phyloP scores from a whole-genome alignment of 2,888 invertebrate genomes.

The Agonopterix alstromeriana region DNA sequence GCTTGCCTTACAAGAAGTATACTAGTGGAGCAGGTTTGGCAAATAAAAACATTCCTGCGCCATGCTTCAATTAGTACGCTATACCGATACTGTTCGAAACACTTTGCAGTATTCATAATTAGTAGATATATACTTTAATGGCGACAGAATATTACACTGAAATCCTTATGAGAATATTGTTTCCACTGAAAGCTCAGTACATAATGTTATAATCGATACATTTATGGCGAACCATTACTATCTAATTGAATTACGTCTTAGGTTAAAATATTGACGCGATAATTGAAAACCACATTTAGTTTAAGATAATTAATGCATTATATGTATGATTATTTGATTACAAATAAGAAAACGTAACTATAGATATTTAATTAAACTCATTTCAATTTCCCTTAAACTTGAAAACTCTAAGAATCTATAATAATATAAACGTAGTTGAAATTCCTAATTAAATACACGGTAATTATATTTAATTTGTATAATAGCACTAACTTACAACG shows the following conservation, averaged over 20 bases:
- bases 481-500: constrained; percentile 43
- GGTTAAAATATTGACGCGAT: constrained; percentile 58
- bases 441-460: constrained; percentile 38
- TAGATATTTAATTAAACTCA: constrained; percentile 16
- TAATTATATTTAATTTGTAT: constrained; percentile 50
- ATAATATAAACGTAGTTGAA: constrained; percentile 47
- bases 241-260: constrained; percentile 52
- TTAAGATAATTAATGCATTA: constrained; percentile 26
- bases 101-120: constrained; percentile 23
- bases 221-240: constrained; percentile 54
- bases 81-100: constrained; percentile 4
- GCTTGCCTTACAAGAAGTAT: too few species aligned
- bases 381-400: constrained; percentile 22
- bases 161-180: constrained; percentile 50
- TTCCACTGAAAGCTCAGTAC: constrained; percentile 57
- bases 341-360: constrained; percentile 33
- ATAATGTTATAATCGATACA: constrained; percentile 36
- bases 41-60: constrained; percentile 10
- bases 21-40: too few species aligned
- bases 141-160: constrained; percentile 65
- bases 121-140: constrained; percentile 62
- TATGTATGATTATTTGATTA: constrained; percentile 32
- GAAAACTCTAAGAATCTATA: constrained; percentile 27
- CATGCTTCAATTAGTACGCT: constrained; percentile 5
- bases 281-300: constrained; percentile 59